These are phyloP conservation scores for Eupithecia inturbata DNA, from an alignment of 2,888 invertebrate genomes.

Conservation along the genomic window DNA sequence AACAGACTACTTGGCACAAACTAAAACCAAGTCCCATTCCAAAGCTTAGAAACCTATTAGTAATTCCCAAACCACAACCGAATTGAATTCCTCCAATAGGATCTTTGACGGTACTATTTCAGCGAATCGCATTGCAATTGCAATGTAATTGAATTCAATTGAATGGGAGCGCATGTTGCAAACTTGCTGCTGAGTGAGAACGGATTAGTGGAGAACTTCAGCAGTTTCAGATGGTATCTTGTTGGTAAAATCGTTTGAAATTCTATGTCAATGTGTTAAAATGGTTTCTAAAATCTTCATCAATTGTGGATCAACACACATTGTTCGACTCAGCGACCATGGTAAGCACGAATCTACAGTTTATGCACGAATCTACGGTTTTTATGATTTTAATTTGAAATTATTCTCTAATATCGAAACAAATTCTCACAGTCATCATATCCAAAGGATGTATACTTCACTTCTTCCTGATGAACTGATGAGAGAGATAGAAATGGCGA, in stretches of 20 bases:
- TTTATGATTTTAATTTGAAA: too few species aligned
- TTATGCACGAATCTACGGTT: too few species aligned
- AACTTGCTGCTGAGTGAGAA: slow-evolving; percentile 42
- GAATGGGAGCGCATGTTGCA: slow-evolving; percentile 32
- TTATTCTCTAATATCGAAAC: too few species aligned
- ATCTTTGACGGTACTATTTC: slow-evolving; percentile 22
- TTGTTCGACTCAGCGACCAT: too few species aligned
- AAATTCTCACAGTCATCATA: too few species aligned
- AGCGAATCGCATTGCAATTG: slow-evolving; percentile 17
- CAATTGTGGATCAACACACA: neutral
- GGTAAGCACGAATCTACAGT: too few species aligned
- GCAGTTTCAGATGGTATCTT: slow-evolving; percentile 22
- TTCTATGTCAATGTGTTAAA: neutral
- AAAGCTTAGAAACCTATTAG: slow-evolving; percentile 11
- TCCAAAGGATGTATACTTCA: too few species aligned
- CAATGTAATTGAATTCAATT: slow-evolving; percentile 17
- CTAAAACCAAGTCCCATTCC: slow-evolving; percentile 1
- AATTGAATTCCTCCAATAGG: slow-evolving; percentile 13
- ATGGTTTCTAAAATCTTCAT: neutral
- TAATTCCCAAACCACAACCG: slow-evolving; percentile 9
- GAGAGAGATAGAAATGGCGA: too few species aligned
- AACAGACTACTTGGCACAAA: neutral
- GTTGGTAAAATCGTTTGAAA: neutral
- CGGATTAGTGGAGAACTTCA: slow-evolving; percentile 45
- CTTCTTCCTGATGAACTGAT: too few species aligned